phyloP scores from a whole-genome alignment of 2,797 vertebrate species.

The Tapirus indicus region DNA sequence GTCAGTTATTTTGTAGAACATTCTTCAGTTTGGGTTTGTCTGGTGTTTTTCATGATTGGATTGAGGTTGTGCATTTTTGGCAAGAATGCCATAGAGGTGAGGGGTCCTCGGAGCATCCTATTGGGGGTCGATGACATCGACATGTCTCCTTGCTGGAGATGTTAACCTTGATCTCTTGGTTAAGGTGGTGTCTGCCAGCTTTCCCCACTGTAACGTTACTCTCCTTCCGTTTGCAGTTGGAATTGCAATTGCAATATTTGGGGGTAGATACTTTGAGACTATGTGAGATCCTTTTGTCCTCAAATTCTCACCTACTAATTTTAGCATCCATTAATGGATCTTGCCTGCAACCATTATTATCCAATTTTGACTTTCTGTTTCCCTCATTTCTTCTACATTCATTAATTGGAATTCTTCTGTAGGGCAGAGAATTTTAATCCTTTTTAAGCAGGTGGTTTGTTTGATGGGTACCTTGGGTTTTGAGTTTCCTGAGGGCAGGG shows the following conservation, averaged over 20 bases:
- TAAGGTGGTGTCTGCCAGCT: neutral
- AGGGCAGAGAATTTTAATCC: conserved; percentile 35
- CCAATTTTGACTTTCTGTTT: conserved; percentile 46
- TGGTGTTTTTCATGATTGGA: neutral
- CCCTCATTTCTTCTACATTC: conserved; percentile 5
- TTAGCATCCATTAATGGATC: conserved; percentile 25
- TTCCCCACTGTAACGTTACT: neutral
- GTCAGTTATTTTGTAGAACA: neutral
- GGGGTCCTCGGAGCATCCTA: neutral
- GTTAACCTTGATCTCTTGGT: neutral
- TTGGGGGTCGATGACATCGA: no score
- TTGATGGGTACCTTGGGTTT: neutral
- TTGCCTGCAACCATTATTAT: conserved; percentile 61
- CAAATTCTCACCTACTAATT: conserved; percentile 56
- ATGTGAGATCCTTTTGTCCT: neutral
- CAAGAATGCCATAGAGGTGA: neutral
- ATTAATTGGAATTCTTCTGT: conserved; percentile 53
- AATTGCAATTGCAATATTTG: neutral
- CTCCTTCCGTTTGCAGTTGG: neutral
- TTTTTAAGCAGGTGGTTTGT: conserved; percentile 31
- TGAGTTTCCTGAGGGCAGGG: conserved; percentile 16
- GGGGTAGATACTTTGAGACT: neutral
- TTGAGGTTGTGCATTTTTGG: neutral
- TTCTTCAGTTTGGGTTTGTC: neutral
- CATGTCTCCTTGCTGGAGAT: neutral